A percentile compares a stretch with the other conserved stretches of the same genome.
Conservation (phyloP, 2,888 invertebrate genomes). For the Cordilura impudica region DNA sequence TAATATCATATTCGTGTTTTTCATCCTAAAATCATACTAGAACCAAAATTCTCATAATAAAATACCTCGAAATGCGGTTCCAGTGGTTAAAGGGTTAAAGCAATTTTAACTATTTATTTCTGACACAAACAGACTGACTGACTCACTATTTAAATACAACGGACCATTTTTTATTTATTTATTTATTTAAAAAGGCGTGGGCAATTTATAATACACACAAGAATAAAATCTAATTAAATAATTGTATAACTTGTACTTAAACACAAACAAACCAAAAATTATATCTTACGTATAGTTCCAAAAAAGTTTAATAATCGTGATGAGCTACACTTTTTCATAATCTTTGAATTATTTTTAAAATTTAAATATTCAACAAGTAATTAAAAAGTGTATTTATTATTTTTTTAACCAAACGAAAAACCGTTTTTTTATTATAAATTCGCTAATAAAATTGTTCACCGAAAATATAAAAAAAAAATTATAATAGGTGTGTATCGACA, state of each 20-base stretch:
- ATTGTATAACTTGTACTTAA: slow-evolving; percentile 33
- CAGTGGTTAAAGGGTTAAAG: too few relatives aligned
- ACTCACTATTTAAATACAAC: background rate
- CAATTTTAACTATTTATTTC: background rate
- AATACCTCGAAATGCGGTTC: too few relatives aligned
- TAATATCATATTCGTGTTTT: too few relatives aligned
- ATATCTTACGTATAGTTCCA: slow-evolving; percentile 51
- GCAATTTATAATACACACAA: slow-evolving; percentile 43
- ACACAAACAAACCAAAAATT: slow-evolving; percentile 1
- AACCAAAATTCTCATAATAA: too few relatives aligned
- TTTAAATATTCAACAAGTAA: background rate
- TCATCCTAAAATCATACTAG: too few relatives aligned
- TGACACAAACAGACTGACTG: slow-evolving; percentile 18
- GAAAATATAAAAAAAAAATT: background rate
- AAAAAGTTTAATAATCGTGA: slow-evolving; percentile 59
- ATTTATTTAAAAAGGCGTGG: slow-evolving; percentile 46
- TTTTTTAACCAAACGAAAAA: background rate
- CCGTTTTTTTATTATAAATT: background rate
- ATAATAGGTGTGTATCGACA: background rate
- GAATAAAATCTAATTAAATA: slow-evolving; percentile 27
- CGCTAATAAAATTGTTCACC: background rate
- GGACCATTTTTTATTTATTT: background rate
- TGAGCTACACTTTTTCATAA: slow-evolving; percentile 58
- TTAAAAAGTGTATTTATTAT: too few relatives aligned
- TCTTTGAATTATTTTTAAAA: slow-evolving; percentile 7